These are phyloP conservation scores for Mythimna lalbum DNA, from an alignment of 2,888 invertebrate genomes.

Conservation along the genomic window DNA sequence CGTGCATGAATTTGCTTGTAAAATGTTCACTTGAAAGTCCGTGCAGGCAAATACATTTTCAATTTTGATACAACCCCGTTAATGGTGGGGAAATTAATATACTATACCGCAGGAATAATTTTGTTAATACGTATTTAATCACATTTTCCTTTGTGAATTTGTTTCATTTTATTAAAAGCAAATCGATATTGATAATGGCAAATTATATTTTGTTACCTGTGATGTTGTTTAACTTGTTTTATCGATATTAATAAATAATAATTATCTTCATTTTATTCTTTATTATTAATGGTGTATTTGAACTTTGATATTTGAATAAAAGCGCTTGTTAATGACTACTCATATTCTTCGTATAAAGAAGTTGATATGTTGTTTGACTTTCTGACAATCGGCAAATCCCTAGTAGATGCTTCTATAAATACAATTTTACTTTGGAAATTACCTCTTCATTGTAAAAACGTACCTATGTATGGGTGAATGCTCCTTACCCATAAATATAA, in stretches of 20 bases:
- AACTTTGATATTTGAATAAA: neutral
- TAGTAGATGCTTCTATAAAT: no score
- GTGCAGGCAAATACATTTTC: constrained; percentile 40
- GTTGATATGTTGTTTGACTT: neutral
- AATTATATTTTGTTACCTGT: neutral
- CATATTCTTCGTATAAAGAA: neutral
- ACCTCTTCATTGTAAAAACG: neutral
- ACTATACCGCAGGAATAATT: constrained; percentile 31
- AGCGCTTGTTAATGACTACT: neutral
- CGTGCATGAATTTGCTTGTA: constrained; percentile 40
- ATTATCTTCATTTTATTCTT: no score
- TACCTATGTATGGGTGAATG: neutral
- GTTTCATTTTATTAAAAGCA: constrained; percentile 5
- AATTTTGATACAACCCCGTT: constrained; percentile 18
- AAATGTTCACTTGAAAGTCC: constrained; percentile 40
- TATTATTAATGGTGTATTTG: neutral
- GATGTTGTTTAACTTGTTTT: neutral
- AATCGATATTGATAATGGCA: constrained; percentile 9
- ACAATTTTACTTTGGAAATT: neutral
- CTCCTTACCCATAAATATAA: neutral
- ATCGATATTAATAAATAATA: neutral
- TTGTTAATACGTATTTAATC: constrained; percentile 25
- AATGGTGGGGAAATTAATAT: constrained; percentile 22
- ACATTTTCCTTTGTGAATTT: constrained; percentile 28
- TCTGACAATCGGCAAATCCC: neutral